Conservation (phyloP, 2,888 invertebrate species). For the Agriotes lineatus region DNA sequence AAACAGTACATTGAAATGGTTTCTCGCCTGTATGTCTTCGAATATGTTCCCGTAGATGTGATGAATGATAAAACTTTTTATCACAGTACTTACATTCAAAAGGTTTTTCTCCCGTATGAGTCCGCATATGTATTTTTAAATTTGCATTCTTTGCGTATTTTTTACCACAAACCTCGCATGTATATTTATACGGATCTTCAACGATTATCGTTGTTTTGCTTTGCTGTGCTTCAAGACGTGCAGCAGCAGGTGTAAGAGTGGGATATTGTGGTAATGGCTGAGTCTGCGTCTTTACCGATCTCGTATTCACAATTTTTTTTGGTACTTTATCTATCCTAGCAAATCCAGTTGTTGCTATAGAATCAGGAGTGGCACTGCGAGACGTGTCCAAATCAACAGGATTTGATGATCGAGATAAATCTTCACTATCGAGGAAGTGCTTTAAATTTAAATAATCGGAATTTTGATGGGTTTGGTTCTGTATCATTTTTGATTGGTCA, state of each 20-base stretch:
- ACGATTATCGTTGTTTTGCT: neutral
- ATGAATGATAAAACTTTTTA: conserved; percentile 63
- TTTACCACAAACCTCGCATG: conserved; percentile 70
- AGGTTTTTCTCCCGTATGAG: conserved; percentile 54
- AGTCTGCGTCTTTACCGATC: conserved; percentile 49
- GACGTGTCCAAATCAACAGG: no score
- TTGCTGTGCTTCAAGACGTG: neutral
- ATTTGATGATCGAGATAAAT: conserved; percentile 50
- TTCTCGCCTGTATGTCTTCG: no score
- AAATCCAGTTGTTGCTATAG: no score
- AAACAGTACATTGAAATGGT: conserved; percentile 62
- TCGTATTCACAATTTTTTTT: conserved; percentile 41
- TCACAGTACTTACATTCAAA: conserved; percentile 61
- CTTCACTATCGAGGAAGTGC: conserved; percentile 60
- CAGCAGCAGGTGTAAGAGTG: neutral
- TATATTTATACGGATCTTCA: no score
- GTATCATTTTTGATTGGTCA: conserved; percentile 45
- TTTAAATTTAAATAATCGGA: conserved; percentile 60
- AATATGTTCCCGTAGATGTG: conserved; percentile 59
- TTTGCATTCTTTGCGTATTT: conserved; percentile 68
- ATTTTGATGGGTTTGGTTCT: conserved; percentile 55
- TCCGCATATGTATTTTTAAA: conserved; percentile 56
- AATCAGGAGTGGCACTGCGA: no score
- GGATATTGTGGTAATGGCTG: conserved; percentile 38
- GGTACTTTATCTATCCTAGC: no score